Base-by-base conservation (phyloP, 2,888 invertebrate species). In the Sycophila texana region DNA sequence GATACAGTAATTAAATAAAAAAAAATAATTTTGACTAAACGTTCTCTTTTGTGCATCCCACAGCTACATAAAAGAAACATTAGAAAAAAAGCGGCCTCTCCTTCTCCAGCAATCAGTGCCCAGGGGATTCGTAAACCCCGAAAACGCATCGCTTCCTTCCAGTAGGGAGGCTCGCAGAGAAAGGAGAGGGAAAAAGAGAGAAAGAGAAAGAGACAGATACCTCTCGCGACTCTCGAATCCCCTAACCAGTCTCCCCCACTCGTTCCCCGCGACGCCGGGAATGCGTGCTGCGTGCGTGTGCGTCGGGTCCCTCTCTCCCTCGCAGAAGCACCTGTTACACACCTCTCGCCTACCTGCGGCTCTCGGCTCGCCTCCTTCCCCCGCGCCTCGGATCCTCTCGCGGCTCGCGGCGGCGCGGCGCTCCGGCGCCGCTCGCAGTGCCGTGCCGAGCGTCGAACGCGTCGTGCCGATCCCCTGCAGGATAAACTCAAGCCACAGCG, bases 261-360 rank as follows among this genome's bases (percentile, higher is more conserved):
- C 39, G 39, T 39, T 7, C 39, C 0, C 39, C 39, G 39, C 7
- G 39, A 0, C 39, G 39, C 5, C 39, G 10, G 39, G 39, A 39
- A 61, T 61, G 61, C 61, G 61, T 26, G 12, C 10, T 60, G 61
- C 26, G 61, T 61, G 61, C n/a, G 26, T 61, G 20, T 58, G 20
- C 20, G 22, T 63, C n/a, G 53, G 5, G 63, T 39, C 66, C n/a
- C 30, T 61, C 68, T 68, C 30, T 57, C 72, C 70, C 75, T 76
- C 79, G 79, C 84, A 84, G 87, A 88, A 88, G 88, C 89, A 89
- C 89, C 89, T 89, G 89, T 89, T 88, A 88, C 88, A 80, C 83
- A 84, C 84, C 39, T 18, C 39, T 51, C 67, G 51, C 86, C 86
- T 88, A 89, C 89, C 88, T 89, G 89, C 58, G 51, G 4, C 22